phyloP scores from a whole-genome alignment of 2,888 invertebrate genomes.

The Camponotus fellah region DNA sequence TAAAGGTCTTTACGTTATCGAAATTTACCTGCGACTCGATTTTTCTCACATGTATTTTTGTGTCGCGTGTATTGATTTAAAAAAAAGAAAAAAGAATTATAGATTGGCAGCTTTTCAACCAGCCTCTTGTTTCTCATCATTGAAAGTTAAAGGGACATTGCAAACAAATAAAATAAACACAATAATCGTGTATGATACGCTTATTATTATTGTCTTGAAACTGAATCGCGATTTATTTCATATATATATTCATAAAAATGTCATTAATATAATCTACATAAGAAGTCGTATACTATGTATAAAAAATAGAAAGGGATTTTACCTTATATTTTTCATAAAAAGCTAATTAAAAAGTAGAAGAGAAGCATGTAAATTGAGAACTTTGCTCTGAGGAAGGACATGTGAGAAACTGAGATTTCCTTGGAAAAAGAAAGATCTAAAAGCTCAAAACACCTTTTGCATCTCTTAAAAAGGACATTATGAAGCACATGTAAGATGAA shows the following conservation, averaged over 20 bases:
- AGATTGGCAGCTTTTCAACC: not conserved
- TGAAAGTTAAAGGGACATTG: not conserved
- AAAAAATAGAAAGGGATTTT: not conserved
- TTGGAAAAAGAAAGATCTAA: not conserved
- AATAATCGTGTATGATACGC: not conserved
- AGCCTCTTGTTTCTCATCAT: not conserved
- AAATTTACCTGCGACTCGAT: not conserved
- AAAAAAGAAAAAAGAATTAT: not conserved
- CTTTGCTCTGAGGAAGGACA: not conserved
- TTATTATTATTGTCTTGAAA: not conserved
- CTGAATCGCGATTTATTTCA: not conserved
- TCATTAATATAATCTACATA: not conserved
- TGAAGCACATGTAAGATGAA: not conserved
- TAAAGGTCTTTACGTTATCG: not conserved
- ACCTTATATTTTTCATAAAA: not conserved
- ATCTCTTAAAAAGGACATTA: conserved; percentile 5
- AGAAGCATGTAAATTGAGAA: not conserved
- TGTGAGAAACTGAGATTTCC: not conserved
- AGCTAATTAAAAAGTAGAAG: not conserved
- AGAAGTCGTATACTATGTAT: not conserved
- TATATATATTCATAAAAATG: not conserved
- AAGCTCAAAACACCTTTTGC: not conserved
- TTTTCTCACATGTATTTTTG: conserved; percentile 7
- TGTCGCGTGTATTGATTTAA: not conserved
- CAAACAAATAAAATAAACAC: not conserved